Evolutionary conservation across 2,888 invertebrate species (phyloP).

Genomic region (Oegoconia quadripuncta): DNA sequence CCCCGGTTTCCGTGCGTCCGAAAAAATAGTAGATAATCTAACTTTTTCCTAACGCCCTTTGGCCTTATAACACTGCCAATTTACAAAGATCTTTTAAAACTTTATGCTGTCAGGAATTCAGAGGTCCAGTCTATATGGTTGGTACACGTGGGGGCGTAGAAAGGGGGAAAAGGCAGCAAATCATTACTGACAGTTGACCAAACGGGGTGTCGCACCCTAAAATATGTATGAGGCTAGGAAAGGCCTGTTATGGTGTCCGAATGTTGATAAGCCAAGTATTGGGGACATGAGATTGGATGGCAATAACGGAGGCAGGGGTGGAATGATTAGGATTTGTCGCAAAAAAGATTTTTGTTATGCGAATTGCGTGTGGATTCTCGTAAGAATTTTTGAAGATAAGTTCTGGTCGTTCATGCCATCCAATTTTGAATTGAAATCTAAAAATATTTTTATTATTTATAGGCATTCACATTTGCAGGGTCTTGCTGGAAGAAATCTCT

Average conservation of each 20-base stretch:
- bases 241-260: slow-evolving; percentile 79
- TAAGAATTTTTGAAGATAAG: slow-evolving; percentile 37
- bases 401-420: neutral
- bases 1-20: slow-evolving; percentile 68
- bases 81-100: slow-evolving; percentile 25
- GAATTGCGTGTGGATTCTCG: slow-evolving; percentile 34
- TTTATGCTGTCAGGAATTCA: slow-evolving; percentile 11
- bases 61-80: slow-evolving; percentile 39
- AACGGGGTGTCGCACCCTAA: slow-evolving; percentile 71
- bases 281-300: slow-evolving; percentile 64
- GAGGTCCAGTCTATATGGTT: slow-evolving; percentile 36
- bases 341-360: slow-evolving; percentile 36
- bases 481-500: neutral
- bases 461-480: no score
- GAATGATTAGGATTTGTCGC: slow-evolving; percentile 64
- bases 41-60: slow-evolving; percentile 72
- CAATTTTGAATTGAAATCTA: neutral
- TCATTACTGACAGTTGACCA: slow-evolving; percentile 80
- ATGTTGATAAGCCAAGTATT: slow-evolving; percentile 77
- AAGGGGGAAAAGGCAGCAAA: slow-evolving; percentile 70
- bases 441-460: no score
- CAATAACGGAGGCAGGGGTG: slow-evolving; percentile 50
- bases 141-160: slow-evolving; percentile 55
- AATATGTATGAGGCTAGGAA: slow-evolving; percentile 76
- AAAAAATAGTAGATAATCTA: slow-evolving; percentile 77